phyloP scores from a whole-genome alignment of 2,888 invertebrate species.

The Tachina grossa region DNA sequence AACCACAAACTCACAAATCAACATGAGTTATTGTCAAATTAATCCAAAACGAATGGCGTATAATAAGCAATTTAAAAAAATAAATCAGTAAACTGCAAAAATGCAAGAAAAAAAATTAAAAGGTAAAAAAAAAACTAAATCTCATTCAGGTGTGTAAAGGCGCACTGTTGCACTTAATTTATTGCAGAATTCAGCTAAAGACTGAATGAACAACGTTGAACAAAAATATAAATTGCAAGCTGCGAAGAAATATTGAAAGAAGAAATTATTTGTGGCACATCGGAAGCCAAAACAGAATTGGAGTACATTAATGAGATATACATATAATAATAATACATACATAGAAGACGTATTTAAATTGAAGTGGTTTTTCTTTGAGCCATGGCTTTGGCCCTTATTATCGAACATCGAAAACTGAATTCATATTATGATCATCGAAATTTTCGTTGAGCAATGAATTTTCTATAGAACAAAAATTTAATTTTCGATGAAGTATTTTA shows the following conservation, averaged over 20 bases:
- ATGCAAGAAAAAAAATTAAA: not conserved
- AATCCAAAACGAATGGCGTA: slow-evolving; percentile 64
- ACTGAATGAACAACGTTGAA: slow-evolving; percentile 6
- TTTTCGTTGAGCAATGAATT: no score
- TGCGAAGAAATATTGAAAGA: slow-evolving; percentile 31
- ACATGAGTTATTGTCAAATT: slow-evolving; percentile 68
- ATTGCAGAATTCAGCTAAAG: slow-evolving; percentile 40
- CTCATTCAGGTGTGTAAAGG: slow-evolving; percentile 69
- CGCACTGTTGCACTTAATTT: slow-evolving; percentile 71
- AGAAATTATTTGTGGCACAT: slow-evolving; percentile 21
- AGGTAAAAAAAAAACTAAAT: slow-evolving; percentile 41
- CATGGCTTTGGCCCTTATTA: no score
- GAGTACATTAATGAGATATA: not conserved
- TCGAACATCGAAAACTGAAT: no score
- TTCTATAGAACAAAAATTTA: no score
- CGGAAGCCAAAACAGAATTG: not conserved
- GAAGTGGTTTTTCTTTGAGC: no score
- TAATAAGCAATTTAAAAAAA: slow-evolving; percentile 61
- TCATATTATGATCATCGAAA: no score
- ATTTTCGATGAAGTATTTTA: no score
- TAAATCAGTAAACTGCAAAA: slow-evolving; percentile 33
- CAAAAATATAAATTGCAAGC: slow-evolving; percentile 36
- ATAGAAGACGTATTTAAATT: no score
- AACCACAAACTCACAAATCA: slow-evolving; percentile 47
- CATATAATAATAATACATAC: no score